Conservation (phyloP, 2,797 vertebrate genomes). For the Sebastes wilsoni region DNA sequence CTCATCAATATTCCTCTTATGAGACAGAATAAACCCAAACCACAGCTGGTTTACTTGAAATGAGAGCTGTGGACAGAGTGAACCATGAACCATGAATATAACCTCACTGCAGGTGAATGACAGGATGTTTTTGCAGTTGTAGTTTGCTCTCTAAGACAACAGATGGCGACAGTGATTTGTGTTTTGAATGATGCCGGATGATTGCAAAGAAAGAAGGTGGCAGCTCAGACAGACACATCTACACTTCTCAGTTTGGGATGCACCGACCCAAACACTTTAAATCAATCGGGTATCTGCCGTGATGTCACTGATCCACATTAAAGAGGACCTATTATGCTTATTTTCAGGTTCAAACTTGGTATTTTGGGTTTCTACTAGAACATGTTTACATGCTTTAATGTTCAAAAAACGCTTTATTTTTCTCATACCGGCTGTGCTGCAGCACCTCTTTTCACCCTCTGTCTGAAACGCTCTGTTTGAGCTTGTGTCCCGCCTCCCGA, state of each 20-base stretch:
- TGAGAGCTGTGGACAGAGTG: constrained; percentile 41
- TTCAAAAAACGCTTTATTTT: too few relatives aligned
- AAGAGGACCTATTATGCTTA: neutral
- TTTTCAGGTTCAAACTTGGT: too few relatives aligned
- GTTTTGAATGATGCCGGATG: neutral
- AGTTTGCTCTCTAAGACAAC: constrained; percentile 47
- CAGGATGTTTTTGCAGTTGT: constrained; percentile 22
- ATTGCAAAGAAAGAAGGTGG: neutral
- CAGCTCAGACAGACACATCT: neutral
- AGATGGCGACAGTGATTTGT: constrained; percentile 55
- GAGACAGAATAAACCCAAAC: constrained; percentile 30
- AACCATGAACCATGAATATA: constrained; percentile 2
- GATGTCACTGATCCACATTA: neutral
- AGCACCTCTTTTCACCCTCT: too few relatives aligned
- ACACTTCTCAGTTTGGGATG: neutral
- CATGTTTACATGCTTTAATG: too few relatives aligned
- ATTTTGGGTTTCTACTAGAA: too few relatives aligned
- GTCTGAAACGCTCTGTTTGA: too few relatives aligned
- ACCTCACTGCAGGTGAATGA: constrained; percentile 16
- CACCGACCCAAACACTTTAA: neutral
- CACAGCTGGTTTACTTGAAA: constrained; percentile 6
- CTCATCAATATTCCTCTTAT: constrained; percentile 25
- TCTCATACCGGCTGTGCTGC: too few relatives aligned
- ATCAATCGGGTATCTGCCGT: neutral
- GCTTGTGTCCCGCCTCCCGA: too few relatives aligned